phyloP scores from a whole-genome alignment of 2,888 invertebrate genomes.

The Uloborus plumipes region DNA sequence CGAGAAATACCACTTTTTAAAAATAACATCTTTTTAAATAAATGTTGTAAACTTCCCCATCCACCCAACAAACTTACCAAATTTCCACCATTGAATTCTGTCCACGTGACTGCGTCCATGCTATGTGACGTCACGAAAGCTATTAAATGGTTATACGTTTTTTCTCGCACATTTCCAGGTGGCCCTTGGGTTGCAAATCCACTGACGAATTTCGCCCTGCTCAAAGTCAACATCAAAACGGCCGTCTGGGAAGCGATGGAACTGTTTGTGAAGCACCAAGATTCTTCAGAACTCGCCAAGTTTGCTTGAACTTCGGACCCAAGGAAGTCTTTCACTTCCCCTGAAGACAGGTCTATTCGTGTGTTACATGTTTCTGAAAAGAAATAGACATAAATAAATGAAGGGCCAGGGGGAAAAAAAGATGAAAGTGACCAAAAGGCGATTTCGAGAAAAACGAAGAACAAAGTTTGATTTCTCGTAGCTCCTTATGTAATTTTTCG shows the following conservation, averaged over 20 bases:
- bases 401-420: too few relatives aligned
- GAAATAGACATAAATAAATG: not conserved
- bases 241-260: slow-evolving; percentile 25
- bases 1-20: too few relatives aligned
- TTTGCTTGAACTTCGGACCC: slow-evolving; percentile 13
- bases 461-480: too few relatives aligned
- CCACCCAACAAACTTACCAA: slow-evolving; percentile 24
- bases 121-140: slow-evolving; percentile 31
- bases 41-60: too few relatives aligned
- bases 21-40: too few relatives aligned
- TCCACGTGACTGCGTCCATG: slow-evolving; percentile 27
- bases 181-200: slow-evolving; percentile 55
- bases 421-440: too few relatives aligned
- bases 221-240: slow-evolving; percentile 22
- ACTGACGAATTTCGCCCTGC: slow-evolving; percentile 15
- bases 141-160: slow-evolving; percentile 44
- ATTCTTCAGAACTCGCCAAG: slow-evolving; percentile 25
- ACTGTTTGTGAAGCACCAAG: slow-evolving; percentile 51
- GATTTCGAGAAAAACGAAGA: too few relatives aligned
- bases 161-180: slow-evolving; percentile 24
- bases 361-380: slow-evolving; percentile 43
- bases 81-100: slow-evolving; percentile 32
- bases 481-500: too few relatives aligned
- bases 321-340: slow-evolving; percentile 2
- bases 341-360: slow-evolving; percentile 33